Conservation (phyloP, 2,797 vertebrate species). For the Ctenochaetus hawaiiensis region DNA sequence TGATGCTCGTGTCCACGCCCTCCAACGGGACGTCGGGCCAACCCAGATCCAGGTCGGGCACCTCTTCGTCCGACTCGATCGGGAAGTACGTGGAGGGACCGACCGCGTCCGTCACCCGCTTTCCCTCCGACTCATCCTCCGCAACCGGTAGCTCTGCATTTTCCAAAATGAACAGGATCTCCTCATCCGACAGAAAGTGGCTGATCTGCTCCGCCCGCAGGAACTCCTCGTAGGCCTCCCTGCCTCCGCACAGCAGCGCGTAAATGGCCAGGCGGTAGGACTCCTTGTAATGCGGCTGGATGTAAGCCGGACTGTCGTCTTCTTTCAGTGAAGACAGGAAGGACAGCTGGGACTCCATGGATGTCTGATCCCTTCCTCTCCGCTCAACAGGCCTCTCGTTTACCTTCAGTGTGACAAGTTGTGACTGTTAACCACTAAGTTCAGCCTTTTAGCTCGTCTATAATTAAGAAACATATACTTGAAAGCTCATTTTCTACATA, state of each 20-base stretch:
- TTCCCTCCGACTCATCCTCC: constrained; percentile 68
- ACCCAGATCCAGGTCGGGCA: constrained; percentile 93
- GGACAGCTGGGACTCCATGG: constrained; percentile 89
- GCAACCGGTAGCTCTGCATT: constrained; percentile 81
- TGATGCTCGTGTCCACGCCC: constrained; percentile 86
- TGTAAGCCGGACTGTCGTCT: constrained; percentile 81
- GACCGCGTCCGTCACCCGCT: constrained; percentile 59
- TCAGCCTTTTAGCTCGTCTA: not conserved
- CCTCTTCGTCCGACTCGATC: constrained; percentile 90
- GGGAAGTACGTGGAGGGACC: constrained; percentile 92
- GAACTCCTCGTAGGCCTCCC: constrained; percentile 91
- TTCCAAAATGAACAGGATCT: constrained; percentile 89
- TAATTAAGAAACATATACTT: not conserved
- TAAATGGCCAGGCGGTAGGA: constrained; percentile 92
- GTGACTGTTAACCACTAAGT: not conserved
- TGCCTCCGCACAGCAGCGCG: constrained; percentile 89
- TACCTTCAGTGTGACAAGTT: constrained; percentile 38
- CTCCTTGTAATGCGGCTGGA: constrained; percentile 93
- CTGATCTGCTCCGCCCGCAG: constrained; percentile 88
- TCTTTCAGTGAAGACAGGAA: constrained; percentile 87
- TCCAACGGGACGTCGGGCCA: constrained; percentile 88
- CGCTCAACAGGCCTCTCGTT: constrained; percentile 19
- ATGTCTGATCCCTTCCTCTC: constrained; percentile 24
- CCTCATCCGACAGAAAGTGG: constrained; percentile 90
- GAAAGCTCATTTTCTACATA: not conserved